Evolutionary conservation across 1,140 invertebrate genomes (phyloP).

Genomic region (Drosophila paulistorum): DNA sequence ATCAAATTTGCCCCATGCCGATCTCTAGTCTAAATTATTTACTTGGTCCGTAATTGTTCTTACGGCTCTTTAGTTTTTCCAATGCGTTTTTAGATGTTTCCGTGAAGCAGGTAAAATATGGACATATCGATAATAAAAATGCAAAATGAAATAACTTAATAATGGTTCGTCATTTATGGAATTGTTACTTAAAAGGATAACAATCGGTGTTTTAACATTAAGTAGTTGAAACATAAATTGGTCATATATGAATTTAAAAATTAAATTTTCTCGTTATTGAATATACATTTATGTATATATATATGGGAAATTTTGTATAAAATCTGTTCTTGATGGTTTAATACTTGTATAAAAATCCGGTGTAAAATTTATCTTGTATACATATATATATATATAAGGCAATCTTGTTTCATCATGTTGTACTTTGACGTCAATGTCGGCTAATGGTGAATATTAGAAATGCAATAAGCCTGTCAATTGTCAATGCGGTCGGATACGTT

Average conservation of each 20-base stretch:
- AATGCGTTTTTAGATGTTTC: too few relatives aligned
- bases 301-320: neutral
- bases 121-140: neutral
- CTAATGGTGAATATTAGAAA: conserved; percentile 26
- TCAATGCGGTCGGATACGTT: conserved; percentile 4
- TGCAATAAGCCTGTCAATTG: conserved; percentile 13
- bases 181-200: conserved; percentile 20
- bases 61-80: too few relatives aligned
- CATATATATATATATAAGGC: conserved; percentile 10
- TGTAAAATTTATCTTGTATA: conserved; percentile 7
- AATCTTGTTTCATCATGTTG: conserved; percentile 14
- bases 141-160: neutral
- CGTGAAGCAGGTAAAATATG: too few relatives aligned
- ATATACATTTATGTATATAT: neutral
- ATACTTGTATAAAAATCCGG: conserved; percentile 22
- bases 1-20: too few relatives aligned
- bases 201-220: conserved; percentile 13
- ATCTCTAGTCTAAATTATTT: too few relatives aligned
- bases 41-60: too few relatives aligned
- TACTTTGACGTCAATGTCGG: conserved; percentile 17
- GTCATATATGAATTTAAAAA: conserved; percentile 16
- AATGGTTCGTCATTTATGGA: conserved; percentile 1
- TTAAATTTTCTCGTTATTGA: neutral
- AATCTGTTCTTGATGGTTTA: conserved; percentile 3
- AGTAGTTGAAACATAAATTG: conserved; percentile 15